Conservation (phyloP, 2,888 invertebrate genomes). For the Brassicogethes aeneus region DNA sequence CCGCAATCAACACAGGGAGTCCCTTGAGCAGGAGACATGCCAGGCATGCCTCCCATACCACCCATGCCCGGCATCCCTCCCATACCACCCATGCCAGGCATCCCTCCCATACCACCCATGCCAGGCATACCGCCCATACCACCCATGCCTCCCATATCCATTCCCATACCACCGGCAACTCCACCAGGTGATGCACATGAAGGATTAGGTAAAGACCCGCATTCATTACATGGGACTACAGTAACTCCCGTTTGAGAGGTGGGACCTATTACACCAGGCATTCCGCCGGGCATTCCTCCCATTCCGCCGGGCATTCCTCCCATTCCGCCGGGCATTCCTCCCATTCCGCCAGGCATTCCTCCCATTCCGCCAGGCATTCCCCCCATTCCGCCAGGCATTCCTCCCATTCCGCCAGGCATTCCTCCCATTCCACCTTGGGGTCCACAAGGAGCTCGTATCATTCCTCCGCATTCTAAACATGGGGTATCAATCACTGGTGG, state of each 20-base stretch:
- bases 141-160: constrained; percentile 1
- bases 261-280: no score
- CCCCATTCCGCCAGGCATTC: constrained; percentile 9
- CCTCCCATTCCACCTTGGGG: neutral
- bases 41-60: constrained; percentile 9
- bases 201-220: no score
- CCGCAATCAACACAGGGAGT: constrained; percentile 23
- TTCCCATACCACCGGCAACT: constrained; percentile 8
- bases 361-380: constrained; percentile 8
- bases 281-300: constrained; percentile 7
- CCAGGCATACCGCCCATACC: neutral
- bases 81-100: constrained; percentile 10
- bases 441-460: constrained; percentile 3
- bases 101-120: constrained; percentile 13
- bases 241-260: no score
- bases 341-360: constrained; percentile 11
- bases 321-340: no score
- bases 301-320: constrained; percentile 9
- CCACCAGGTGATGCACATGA: constrained; percentile 14
- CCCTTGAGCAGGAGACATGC: constrained; percentile 7
- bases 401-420: no score
- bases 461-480: constrained; percentile 8
- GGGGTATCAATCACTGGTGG: neutral
- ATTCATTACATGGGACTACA: no score
- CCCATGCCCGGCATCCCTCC: constrained; percentile 8